Evolutionary conservation across 1,140 invertebrate species (phyloP), one percentile per base, ranked within the genome.

Genomic region (Euura saliciscinereae): DNA sequence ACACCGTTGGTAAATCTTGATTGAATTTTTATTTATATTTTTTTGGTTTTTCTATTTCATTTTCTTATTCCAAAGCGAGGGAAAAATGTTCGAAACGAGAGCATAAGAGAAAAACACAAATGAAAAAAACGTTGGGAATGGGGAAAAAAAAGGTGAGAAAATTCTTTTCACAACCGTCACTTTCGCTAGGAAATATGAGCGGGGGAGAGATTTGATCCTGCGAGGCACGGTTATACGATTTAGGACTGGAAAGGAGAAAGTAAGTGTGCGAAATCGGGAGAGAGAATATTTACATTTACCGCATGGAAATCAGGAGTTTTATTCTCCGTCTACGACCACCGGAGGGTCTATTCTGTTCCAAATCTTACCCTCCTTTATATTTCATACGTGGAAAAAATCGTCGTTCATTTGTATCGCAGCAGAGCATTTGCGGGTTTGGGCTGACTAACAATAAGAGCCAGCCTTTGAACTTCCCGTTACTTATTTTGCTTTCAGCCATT

Each of bases 221-320:
- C 43, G 64, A 28, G 28, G 28, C 28, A 71, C 13, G 11, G 43
- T 64, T 11, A 28, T 28, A 73, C 51, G 43, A 73, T 46, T 45
- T 42, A 46, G 59, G 51, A 43, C 6, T 28, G 69, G 59, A 59
- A 4, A 43, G 42, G 69, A 45, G 51, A 6, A 43, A 45, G 69
- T 42, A 51, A 28, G 42, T 43, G 44, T 42, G 51, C 42, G 51
- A 70, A 46, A 70, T 43, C 8, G 51, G 42, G 66, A 11, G 66
- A 28, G 42, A 28, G 43, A 42, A 67, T 67, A 67, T 67, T 67
- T 44, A 67, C 66, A 67, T 67, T 67, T 67, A 8, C 66, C 66
- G 66, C 66, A 67, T 67, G 66, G 66, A 67, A 67, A 67, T 67
- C 43, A 67, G 66, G 66, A 42, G 4, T 44, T 67, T 67, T 42